Evolutionary conservation across 1,140 invertebrate genomes (phyloP), one percentile per base, ranked within the genome.

Genomic region (Callitettix versicolor): DNA sequence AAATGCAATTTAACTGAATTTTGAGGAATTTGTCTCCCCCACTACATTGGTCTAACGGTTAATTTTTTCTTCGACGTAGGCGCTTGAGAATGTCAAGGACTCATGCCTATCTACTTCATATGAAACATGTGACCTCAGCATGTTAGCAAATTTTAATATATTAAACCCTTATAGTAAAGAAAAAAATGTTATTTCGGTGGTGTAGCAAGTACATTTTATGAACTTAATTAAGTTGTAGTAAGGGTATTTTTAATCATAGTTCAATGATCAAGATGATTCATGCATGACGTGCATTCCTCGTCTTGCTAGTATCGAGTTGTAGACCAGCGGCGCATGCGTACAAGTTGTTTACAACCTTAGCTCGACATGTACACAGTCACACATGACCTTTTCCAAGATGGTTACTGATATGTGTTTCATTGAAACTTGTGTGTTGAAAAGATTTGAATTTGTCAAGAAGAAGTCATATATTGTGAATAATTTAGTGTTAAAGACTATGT

Each of bases 261-360:
- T 56, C 54, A 53, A 53, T 58, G 50, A 46, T 41, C 30, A 50
- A 30, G 46, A 54, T 58, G 57, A 58, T 58, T 58, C 57, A 58
- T 55, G 47, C 52, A 50, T 58, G 57, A 54, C 57, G 52, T 54
- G 36, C 47, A 50, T 56, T 56, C 22, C 44, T 46, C 30, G 53
- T 49, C 46, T 48, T 50, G 53, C 34, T 48, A 53, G 58, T 59
- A 59, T 71, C 66, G 68, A 67, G 64, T 64, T 60, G 63, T 51
- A 44, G 30, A 66, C 67, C 68, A 67, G 64, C 71, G 69, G 61
- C 69, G 69, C 69, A 64, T 68, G 69, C 69, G 69, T 64, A 38
- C 49, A 61, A 62, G 51, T 71, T 71, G 69, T 71, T 71, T 71
- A 71, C 68, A 69, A 69, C 63, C 53, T 34, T 38, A 21, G 42